Evolutionary conservation across 2,113 vertebrate genomes (phyloP), one percentile per base, ranked within the genome.

Genomic region (Glaucidium brasilianum): DNA sequence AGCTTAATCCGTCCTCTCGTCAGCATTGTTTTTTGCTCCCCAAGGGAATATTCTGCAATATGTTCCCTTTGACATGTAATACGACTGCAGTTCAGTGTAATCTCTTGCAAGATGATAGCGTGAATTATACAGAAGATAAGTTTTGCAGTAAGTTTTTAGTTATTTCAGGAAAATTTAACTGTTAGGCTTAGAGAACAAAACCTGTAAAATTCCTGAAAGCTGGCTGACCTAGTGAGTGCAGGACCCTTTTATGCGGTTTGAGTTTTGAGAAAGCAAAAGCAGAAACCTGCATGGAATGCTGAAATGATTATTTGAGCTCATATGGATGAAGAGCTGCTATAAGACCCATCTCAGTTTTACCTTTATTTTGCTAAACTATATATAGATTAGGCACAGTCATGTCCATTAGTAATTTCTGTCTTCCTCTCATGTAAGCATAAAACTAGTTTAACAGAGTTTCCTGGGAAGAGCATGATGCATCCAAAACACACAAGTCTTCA

Each of bases 401-500:
- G 86, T 94, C 96, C 95, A 93, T 96, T 96, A 94, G 90, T 75
- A 96, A 95, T 96, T 96, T 95, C 87, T 92, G 68, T 93, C 96
- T 97, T 96, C 89, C 91, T 94, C 95, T 96, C 96, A 43, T 94
- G 84, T 88, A 96, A 96, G 94, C 90, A 93, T 84, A 96, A 96
- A 97, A 97, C 97, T 95, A 87, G 96, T 97, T 98, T 97, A 97
- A 95, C 94, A 97, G 96, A 97, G 90, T 97, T 98, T 98, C 97
- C 96, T 97, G 94, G 96, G 97, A 98, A 98, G 97, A 97, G 75
- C 49, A 27, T 12, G 86, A 91, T 94, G 95, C 94, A 97, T 98
- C 97, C 97, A 98, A 98, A 97, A 85, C 96, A 98, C 68, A 97
- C 97, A 98, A 95, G 96, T 85, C 85, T 95, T 87, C 85, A 93